Base-by-base conservation (phyloP, 2,888 invertebrate genomes). In the Cephus nigrinus region DNA sequence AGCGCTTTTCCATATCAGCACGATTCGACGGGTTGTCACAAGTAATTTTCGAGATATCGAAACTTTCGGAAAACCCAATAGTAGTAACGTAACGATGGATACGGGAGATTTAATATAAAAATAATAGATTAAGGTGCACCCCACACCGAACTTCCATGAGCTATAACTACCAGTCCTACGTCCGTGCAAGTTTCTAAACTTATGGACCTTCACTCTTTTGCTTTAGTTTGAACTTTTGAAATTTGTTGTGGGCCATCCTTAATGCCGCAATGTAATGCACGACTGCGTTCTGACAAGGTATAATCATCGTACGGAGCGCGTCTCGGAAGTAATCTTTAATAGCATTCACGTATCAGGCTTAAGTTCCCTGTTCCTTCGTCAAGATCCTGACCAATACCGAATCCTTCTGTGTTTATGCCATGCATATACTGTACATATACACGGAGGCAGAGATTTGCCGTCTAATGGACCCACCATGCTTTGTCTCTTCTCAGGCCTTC, bases 391-490 rank as follows among this genome's bases (percentile, higher is more conserved):
- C 55, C 55, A 55, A 55, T 55, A 23, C 55, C 9, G 9, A 55
- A 23, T 2, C 5, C 55, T 23, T 23, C 55, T 23, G 1, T 55
- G 23, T 23, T 55, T 55, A 23, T 55, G 55, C 23, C 55, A 23
- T 55, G 55, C 5, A 55, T 55, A 55, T 23, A 55, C 40, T 15
- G 9, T 5, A 40, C 55, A 23, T 9, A 55, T 55, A 55, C 55
- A 23, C 23, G 23, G 55, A 55, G 71, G 3, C 71, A 15, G 71
- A 71, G 71, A 71, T 71, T 85, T 77, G 77, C 77, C 76, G 77
- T 77, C 81, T 82, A 84, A 85, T 84, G 84, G 82, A 84, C 82
- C 78, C 81, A 31, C 80, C 80, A 73, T 79, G 81, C 77, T 81
- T 80, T 77, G 82, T 82, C 76, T 78, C 75, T 73, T 69, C 68